Evolutionary conservation across 2,797 vertebrate genomes (phyloP), one percentile per base, ranked within the genome.

Genomic region (Uromys caudimaculatus): DNA sequence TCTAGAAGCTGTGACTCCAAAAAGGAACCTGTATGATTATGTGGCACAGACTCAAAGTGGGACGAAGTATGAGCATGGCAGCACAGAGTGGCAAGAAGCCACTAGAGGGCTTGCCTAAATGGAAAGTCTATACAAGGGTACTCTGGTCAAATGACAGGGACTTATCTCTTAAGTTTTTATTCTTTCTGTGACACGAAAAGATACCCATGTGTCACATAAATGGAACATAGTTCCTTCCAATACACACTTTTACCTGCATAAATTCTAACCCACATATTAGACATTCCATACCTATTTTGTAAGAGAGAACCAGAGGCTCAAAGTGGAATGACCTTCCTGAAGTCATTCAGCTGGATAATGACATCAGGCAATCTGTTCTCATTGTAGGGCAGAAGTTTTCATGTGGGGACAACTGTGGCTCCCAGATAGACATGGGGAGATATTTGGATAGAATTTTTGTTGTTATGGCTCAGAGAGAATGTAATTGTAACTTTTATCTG

Each of bases 1-100:
- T n/a, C 62, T 97, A 41, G 50, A 95, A 60, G 69, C 73, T 73
- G 89, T 89, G 91, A 87, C 47, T 89, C 86, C 82, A 94, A 60
- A 82, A 64, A 95, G 73, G 60, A 54, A 52, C 11, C 27, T 64
- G 27, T 64, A 29, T 27, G 8, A 10, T 10, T 60, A 60, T 62
- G 44, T 62, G 60, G 60, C 6, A 24, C 92, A 96, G 96, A 79
- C 89, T 95, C 79, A 82, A 58, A 50, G 27, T 56, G 77, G 58
- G 35, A 50, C 2, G 29, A 11, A 12, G 52, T n/a, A 83, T 78
- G 82, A 13, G 16, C 12, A 41, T 21, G 24, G 19, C 82, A 86
- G 24, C 44, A 47, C 44, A 14, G 29, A 32, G 47, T 89, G 69
- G 79, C 47, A 58, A 95, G 82, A 81, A 83, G 77, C 88, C 79